phyloP scores from a whole-genome alignment of 1,140 invertebrate species.

The Drosophila novamexicana region DNA sequence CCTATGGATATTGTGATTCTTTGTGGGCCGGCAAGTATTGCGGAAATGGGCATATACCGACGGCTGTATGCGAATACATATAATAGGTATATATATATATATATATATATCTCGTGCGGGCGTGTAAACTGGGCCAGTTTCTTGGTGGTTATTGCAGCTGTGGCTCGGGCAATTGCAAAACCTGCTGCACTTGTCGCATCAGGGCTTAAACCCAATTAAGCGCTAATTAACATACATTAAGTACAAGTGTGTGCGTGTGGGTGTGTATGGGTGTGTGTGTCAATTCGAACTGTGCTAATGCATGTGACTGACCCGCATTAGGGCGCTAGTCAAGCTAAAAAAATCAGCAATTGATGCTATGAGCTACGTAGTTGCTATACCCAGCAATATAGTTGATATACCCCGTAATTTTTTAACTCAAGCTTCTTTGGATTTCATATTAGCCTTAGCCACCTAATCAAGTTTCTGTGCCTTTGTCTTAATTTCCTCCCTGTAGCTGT shows the following conservation, averaged over 20 bases:
- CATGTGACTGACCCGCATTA: conserved; percentile 19
- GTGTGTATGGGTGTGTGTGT: conserved; percentile 12
- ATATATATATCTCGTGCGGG: conserved; percentile 15
- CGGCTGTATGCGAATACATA: not conserved
- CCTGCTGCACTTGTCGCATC: conserved; percentile 48
- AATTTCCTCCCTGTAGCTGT: too few relatives aligned
- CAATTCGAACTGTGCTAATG: conserved; percentile 52
- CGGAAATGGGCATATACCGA: conserved; percentile 46
- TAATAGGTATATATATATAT: not conserved
- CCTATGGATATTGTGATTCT: conserved; percentile 25
- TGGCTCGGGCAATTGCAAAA: conserved; percentile 28
- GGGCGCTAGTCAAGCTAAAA: conserved; percentile 9
- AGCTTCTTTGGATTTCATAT: too few relatives aligned
- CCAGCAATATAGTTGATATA: too few relatives aligned
- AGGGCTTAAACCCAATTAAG: conserved; percentile 57
- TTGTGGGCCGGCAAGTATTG: conserved; percentile 33
- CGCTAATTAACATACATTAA: conserved; percentile 55
- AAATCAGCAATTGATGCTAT: conserved; percentile 1
- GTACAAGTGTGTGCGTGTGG: conserved; percentile 14
- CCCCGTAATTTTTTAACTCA: not conserved
- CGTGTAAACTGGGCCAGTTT: conserved; percentile 50
- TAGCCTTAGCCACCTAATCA: too few relatives aligned
- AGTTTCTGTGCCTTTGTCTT: too few relatives aligned
- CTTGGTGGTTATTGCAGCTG: conserved; percentile 6
- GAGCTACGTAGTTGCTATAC: not conserved